Conservation (phyloP, 2,888 invertebrate genomes). For the Arenicola marina region DNA sequence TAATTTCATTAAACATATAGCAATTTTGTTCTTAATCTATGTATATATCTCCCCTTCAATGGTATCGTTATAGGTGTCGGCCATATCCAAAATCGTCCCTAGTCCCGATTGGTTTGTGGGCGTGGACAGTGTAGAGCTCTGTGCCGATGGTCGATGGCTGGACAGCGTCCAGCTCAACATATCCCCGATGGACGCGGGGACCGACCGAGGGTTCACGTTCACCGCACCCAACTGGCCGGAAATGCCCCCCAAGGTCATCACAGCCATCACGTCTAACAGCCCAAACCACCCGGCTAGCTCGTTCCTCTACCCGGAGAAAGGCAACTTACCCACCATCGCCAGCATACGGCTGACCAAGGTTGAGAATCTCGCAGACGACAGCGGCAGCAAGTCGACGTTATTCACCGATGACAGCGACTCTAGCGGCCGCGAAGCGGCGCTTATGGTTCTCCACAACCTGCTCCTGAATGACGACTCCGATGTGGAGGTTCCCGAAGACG, state of each 20-base stretch:
- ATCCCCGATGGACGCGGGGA: conserved; percentile 90
- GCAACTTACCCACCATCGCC: conserved; percentile 71
- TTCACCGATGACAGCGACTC: no score
- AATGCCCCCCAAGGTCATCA: conserved; percentile 84
- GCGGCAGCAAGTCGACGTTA: no score
- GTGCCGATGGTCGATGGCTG: conserved; percentile 81
- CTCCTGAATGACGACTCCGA: no score
- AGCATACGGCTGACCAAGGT: background rate
- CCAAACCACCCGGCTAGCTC: conserved; percentile 92
- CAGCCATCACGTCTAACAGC: conserved; percentile 84
- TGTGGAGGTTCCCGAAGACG: no score
- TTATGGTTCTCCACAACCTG: no score
- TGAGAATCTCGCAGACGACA: no score
- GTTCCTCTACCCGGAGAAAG: conserved; percentile 88
- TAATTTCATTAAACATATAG: no score
- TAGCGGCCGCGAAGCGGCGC: no score
- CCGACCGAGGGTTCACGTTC: conserved; percentile 93
- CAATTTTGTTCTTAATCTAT: no score
- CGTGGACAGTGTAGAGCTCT: conserved; percentile 86
- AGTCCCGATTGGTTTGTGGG: conserved; percentile 95
- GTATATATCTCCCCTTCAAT: no score
- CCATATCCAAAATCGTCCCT: conserved; percentile 87
- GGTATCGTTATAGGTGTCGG: no score
- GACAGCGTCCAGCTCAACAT: conserved; percentile 88
- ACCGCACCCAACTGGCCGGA: conserved; percentile 97